Evolutionary conservation across 2,797 vertebrate species (phyloP).

Genomic region (Catharus ustulatus): DNA sequence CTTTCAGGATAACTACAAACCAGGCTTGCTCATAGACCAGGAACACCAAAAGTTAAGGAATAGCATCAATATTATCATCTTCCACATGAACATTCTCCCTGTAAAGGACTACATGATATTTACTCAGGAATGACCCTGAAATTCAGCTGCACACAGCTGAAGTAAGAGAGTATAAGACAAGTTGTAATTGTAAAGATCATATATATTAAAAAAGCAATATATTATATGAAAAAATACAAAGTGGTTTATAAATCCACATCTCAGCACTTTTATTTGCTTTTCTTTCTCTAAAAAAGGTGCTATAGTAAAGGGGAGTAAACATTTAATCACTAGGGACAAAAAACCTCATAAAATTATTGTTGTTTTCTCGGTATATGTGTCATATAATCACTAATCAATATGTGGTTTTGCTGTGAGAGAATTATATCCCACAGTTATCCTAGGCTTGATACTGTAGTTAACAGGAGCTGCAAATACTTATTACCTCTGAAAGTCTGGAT

Average conservation of each 20-base stretch:
- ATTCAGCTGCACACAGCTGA: background rate
- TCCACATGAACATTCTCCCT: background rate
- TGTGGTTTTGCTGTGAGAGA: background rate
- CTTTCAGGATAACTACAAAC: background rate
- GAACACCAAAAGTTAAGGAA: background rate
- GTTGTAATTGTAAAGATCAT: background rate
- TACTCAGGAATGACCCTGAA: background rate
- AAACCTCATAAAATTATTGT: background rate
- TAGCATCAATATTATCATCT: background rate
- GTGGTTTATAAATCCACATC: background rate
- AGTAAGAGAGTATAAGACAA: background rate
- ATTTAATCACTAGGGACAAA: background rate
- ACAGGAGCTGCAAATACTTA: background rate
- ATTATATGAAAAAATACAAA: background rate
- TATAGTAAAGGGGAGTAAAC: background rate
- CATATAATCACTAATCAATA: background rate
- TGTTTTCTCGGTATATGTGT: background rate
- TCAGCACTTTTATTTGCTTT: background rate
- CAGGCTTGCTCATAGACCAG: background rate
- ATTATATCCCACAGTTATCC: background rate
- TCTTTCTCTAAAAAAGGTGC: background rate
- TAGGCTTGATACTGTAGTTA: background rate
- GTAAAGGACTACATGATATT: background rate
- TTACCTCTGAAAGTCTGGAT: background rate
- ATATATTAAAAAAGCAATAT: background rate